These are phyloP conservation scores for Drosophila prolongata DNA, from an alignment of 2,888 invertebrate species.

Conservation along the genomic window DNA sequence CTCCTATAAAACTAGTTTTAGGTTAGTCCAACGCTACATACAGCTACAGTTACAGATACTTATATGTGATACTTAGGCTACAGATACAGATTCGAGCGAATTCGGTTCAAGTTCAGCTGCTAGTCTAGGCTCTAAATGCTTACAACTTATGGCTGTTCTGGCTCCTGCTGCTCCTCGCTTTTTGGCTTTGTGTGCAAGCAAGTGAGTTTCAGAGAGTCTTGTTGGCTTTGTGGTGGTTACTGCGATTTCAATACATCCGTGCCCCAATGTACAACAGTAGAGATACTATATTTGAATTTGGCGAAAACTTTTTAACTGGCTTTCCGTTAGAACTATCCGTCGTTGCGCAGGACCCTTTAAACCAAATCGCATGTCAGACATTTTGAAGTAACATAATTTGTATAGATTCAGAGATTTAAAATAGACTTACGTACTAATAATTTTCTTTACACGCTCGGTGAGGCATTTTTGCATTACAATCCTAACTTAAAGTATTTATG, in stretches of 20 bases:
- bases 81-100: slow-evolving; percentile 10
- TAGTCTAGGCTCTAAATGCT: slow-evolving; percentile 72
- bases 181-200: slow-evolving; percentile 56
- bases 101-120: slow-evolving; percentile 10
- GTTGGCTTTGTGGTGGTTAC: slow-evolving; percentile 83
- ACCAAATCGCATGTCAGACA: no score
- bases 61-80: slow-evolving; percentile 15
- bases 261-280: not conserved
- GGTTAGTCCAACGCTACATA: slow-evolving; percentile 25
- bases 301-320: not conserved
- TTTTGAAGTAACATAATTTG: no score
- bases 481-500: slow-evolving; percentile 25
- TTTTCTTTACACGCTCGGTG: no score
- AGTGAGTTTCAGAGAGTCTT: slow-evolving; percentile 81
- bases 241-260: slow-evolving; percentile 5
- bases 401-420: no score
- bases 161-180: slow-evolving; percentile 47
- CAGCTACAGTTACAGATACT: slow-evolving; percentile 28
- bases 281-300: not conserved
- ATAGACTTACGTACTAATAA: no score
- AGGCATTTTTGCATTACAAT: slow-evolving; percentile 1
- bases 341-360: not conserved
- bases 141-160: slow-evolving; percentile 81
- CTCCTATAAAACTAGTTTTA: slow-evolving; percentile 53
- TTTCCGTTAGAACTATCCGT: not conserved